Base-by-base conservation (phyloP, 2,797 vertebrate genomes). In the Denticeps clupeoides region DNA sequence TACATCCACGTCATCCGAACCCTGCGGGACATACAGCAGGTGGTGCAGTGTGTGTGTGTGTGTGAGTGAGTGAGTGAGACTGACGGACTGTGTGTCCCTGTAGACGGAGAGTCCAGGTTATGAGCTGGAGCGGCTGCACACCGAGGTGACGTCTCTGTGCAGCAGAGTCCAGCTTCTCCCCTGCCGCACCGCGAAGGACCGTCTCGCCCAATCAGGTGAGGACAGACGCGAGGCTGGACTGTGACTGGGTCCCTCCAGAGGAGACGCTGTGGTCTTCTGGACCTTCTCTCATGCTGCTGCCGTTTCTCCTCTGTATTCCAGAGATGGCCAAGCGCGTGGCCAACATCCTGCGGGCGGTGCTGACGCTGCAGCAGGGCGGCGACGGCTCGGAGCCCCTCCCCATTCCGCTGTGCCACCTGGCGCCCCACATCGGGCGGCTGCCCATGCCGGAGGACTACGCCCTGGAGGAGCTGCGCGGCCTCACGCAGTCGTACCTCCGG, bases 401-500 rank as follows among this genome's bases (percentile, higher is more conserved):
- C 3, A 62, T 89, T 15, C 88, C 90, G 0, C 69, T 92, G 3
- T 70, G 79, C 27, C 82, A 87, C 33, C 75, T 96, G 9, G 91
- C 85, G 0, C 89, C 89, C 0, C 87, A 89, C 72, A 79, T 97
- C 7, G 82, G 83, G 4, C 84, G 84, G 3, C 85, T 98, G 38
- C 91, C 93, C 3, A 88, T 98, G 92, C 93, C 93, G 0, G 93
- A 97, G 69, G 93, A 98, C 72, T 98, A 98, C 4, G 83, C 88
- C 21, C 68, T 98, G 75, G 92, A 97, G 65, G 93, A 98, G 69
- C 87, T 98, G n/a, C 81, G 91, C 1, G 72, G 82, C 45, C 90
- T 98, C 62, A 94, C 89, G 0, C 89, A 90, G 72, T 84, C 86
- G 0, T 98, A 96, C 77, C 79, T 94, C 6, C 70, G 75, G 0